These are phyloP conservation scores for Drosophila oshimai DNA, from an alignment of 1,140 invertebrate genomes.

Conservation along the genomic window DNA sequence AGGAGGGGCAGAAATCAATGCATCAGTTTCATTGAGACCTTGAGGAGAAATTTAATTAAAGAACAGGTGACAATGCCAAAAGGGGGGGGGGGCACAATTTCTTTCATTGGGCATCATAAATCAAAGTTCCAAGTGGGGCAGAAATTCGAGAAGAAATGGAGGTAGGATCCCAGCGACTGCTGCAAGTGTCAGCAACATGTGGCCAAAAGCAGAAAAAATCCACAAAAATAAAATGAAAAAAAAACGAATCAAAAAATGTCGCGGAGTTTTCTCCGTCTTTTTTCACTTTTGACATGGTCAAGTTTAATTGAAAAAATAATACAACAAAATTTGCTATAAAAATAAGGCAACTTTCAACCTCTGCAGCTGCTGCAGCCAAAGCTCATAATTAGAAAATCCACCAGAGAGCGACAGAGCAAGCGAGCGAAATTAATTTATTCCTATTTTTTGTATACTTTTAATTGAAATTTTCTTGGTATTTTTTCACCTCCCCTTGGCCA, in stretches of 20 bases:
- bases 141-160: neutral
- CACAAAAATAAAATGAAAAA: constrained; percentile 49
- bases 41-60: constrained; percentile 67
- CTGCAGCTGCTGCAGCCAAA: constrained; percentile 69
- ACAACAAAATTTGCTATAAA: constrained; percentile 64
- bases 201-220: constrained; percentile 54
- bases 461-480: constrained; percentile 64
- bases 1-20: constrained; percentile 17
- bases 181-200: constrained; percentile 79
- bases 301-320: constrained; percentile 79
- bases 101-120: constrained; percentile 52
- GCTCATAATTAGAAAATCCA: constrained; percentile 73
- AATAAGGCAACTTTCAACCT: constrained; percentile 62
- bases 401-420: neutral
- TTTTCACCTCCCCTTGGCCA: constrained; percentile 16
- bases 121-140: constrained; percentile 48
- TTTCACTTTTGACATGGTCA: constrained; percentile 71
- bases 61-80: constrained; percentile 64
- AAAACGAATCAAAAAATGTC: constrained; percentile 48
- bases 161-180: constrained; percentile 26
- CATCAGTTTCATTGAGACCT: constrained; percentile 57
- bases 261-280: constrained; percentile 36
- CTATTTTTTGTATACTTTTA: constrained; percentile 68
- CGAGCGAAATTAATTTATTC: constrained; percentile 73
- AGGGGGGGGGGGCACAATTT: neutral